Conservation (phyloP, 2,888 invertebrate species). For the Scelioninae gen. 2 region DNA sequence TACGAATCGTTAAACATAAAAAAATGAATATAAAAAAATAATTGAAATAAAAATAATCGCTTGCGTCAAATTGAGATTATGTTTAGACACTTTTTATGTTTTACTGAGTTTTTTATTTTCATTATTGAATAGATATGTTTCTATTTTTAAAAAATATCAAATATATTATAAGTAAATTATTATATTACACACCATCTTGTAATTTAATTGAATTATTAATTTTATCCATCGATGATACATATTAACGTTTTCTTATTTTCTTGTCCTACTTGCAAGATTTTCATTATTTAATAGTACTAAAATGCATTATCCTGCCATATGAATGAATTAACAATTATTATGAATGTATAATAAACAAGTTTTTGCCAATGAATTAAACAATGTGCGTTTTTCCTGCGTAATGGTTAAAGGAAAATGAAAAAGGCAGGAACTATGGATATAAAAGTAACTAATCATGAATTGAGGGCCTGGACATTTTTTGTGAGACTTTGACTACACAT, state of each 20-base stretch:
- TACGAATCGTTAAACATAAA: too few relatives aligned
- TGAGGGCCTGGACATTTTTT: constrained; percentile 38
- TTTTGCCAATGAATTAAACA: neutral
- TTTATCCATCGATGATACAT: too few relatives aligned
- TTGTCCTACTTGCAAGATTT: too few relatives aligned
- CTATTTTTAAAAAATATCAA: too few relatives aligned
- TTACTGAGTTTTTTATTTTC: constrained; percentile 12
- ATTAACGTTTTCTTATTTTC: too few relatives aligned
- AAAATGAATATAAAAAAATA: constrained; percentile 19
- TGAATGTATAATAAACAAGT: neutral
- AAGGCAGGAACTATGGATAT: constrained; percentile 2
- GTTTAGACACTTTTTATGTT: too few relatives aligned
- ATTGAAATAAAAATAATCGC: constrained; percentile 3
- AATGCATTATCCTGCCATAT: neutral
- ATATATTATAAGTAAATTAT: too few relatives aligned
- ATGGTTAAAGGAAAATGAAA: constrained; percentile 10
- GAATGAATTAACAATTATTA: constrained; percentile 2
- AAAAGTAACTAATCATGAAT: constrained; percentile 22
- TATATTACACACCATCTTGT: too few relatives aligned
- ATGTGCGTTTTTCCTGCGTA: neutral
- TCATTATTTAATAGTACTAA: too few relatives aligned
- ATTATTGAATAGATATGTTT: too few relatives aligned
- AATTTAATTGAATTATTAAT: too few relatives aligned
- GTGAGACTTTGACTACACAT: neutral
- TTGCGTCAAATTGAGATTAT: constrained; percentile 6